Evolutionary conservation across 2,797 vertebrate genomes (phyloP), one percentile per base, ranked within the genome.

Genomic region (Setipinna tenuifilis): DNA sequence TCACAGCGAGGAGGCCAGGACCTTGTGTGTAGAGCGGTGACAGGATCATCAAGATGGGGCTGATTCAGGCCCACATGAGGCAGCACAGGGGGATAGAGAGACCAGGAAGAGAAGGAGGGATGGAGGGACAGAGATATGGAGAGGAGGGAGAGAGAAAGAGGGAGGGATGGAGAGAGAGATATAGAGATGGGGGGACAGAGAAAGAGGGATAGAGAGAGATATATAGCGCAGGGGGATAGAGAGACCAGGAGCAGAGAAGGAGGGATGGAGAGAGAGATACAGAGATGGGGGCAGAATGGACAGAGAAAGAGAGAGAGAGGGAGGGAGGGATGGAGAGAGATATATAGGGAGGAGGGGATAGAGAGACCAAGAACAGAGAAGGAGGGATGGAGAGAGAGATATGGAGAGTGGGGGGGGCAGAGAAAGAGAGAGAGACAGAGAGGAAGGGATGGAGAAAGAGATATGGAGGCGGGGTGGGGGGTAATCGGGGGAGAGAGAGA

Each of bases 41-140:
- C 86, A 90, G 92, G 88, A 89, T 88, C 88, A 89, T 89, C 89
- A 88, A 89, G 89, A 83, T 87, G 85, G 85, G 87, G 88, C 89
- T 90, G 89, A 89, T 85, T 86, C 90, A 90, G 84, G 88, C 84
- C 83, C 85, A 83, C 84, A 81, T 62, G 68, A 75, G 87, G 84
- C 31, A 11, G 61, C 16, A 46, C 78, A 54, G 46, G 46, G 21
- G 71, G 58, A 88, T 61, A 83, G 61, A 85, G 84, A 48, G 31
- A n/a, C 19, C 16, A 3, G 68, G 0, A 10, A 35, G 28, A 19
- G 28, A 17, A 28, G 17, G 68, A 75, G 28, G 3, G 28, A 1
- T 14, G 3, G 28, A 16, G 3, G 5, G 65, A 71, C 11, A 65
- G 61, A n/a, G 7, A 23, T 1, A 62, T 17, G 19, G 61, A 65